A percentile compares a stretch with the other conserved stretches of the same genome.
Conservation (phyloP, 2,113 vertebrate genomes). For the Elanoides forficatus region DNA sequence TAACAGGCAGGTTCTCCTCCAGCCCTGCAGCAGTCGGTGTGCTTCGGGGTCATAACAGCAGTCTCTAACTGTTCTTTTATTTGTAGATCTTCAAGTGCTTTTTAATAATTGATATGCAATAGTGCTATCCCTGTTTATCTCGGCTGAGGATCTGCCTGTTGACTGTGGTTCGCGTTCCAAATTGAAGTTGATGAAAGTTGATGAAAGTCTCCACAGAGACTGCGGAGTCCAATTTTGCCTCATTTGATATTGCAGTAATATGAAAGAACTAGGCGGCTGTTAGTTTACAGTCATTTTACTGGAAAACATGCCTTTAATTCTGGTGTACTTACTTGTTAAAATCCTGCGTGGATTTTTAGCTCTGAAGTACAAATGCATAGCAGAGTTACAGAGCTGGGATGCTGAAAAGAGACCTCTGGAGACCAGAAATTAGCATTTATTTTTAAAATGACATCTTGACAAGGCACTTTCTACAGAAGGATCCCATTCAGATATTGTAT, state of each 20-base stretch:
- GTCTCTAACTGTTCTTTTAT: not conserved
- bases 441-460: not conserved
- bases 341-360: not conserved
- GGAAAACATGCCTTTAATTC: not conserved
- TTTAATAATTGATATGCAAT: not conserved
- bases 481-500: not conserved
- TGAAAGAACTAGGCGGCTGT: rapidly evolving
- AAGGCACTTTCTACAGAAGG: not conserved
- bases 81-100: not conserved
- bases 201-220: not conserved
- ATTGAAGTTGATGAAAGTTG: not conserved
- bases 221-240: not conserved
- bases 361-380: not conserved
- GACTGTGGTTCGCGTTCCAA: not conserved
- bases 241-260: not conserved
- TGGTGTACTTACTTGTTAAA: not conserved
- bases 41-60: rapidly evolving
- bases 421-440: not conserved
- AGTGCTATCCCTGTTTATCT: not conserved
- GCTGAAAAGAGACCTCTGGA: not conserved
- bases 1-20: not conserved
- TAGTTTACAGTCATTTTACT: not conserved
- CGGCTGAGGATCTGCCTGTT: not conserved
- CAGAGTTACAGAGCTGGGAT: not conserved
- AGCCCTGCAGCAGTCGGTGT: rapidly evolving